Conservation (phyloP, 35 echinoderm and acorn worm genomes). For the Apostichopus californicus region DNA sequence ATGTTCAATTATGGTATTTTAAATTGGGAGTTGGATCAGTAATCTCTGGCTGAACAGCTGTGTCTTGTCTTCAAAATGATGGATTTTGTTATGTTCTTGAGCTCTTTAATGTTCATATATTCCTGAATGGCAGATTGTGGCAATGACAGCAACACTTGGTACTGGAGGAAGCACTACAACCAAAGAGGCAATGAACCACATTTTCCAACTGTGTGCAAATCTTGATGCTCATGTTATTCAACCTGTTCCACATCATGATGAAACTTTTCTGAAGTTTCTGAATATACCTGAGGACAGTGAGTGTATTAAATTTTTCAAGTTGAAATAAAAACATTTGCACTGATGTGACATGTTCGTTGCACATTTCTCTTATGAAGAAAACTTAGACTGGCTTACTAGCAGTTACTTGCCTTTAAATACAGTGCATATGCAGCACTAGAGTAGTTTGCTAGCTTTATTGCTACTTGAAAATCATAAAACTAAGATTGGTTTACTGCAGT, state of each 20-base stretch:
- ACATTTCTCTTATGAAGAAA: no score
- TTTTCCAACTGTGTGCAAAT: neutral
- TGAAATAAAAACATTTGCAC: no score
- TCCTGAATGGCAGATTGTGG: conserved; percentile 7
- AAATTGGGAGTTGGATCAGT: no score
- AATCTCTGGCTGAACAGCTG: no score
- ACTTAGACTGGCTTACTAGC: no score
- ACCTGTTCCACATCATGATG: conserved; percentile 1
- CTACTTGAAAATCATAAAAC: neutral
- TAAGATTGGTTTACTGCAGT: neutral
- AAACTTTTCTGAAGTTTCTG: neutral
- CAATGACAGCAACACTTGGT: conserved; percentile 18
- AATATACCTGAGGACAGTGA: conserved; percentile 37
- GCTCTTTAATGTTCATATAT: no score
- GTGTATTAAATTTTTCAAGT: neutral
- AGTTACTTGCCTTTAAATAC: no score
- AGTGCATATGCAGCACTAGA: no score
- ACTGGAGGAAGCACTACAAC: neutral
- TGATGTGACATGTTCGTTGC: no score
- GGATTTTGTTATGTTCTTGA: no score
- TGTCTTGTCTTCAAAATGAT: no score
- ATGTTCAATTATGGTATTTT: no score
- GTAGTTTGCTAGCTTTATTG: neutral
- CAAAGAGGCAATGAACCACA: neutral
- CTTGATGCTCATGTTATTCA: conserved; percentile 13